Percentiles rank a stretch among this genome's conserved stretches.
These are phyloP conservation scores for Metopia argyrocephala DNA, from an alignment of 2,888 invertebrate species.

Conservation along the genomic window DNA sequence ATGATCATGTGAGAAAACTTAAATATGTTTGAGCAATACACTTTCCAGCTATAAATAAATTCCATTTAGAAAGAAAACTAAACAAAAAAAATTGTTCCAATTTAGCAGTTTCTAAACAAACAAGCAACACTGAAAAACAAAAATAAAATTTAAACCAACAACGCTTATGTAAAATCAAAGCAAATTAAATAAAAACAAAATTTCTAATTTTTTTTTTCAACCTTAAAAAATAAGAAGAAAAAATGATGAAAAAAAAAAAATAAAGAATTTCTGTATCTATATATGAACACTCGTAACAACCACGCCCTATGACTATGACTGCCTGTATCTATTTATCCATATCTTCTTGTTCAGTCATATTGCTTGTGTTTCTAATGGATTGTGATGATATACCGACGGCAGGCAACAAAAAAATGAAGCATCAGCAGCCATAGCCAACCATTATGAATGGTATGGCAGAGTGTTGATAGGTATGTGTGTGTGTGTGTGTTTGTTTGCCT, in stretches of 20 bases:
- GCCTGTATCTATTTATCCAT: background rate
- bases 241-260: background rate
- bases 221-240: background rate
- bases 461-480: background rate
- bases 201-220: constrained; percentile 12
- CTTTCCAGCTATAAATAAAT: too few species aligned
- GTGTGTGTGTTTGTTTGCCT: background rate
- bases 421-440: constrained; percentile 28
- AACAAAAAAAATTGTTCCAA: too few species aligned
- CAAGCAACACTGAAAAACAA: too few species aligned
- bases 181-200: constrained; percentile 22
- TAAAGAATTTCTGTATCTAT: constrained; percentile 33
- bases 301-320: constrained; percentile 48
- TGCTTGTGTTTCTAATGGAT: constrained; percentile 20
- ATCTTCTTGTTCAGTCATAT: background rate
- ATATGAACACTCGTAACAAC: constrained; percentile 16
- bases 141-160: background rate
- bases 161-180: background rate
- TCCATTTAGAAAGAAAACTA: too few species aligned
- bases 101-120: too few species aligned
- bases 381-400: constrained; percentile 49
- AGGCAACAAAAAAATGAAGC: background rate
- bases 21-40: too few species aligned
- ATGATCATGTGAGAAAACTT: too few species aligned
- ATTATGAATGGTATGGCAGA: constrained; percentile 17